These are phyloP conservation scores for Serinus canaria DNA, from an alignment of 2,113 vertebrate species.

Conservation along the genomic window DNA sequence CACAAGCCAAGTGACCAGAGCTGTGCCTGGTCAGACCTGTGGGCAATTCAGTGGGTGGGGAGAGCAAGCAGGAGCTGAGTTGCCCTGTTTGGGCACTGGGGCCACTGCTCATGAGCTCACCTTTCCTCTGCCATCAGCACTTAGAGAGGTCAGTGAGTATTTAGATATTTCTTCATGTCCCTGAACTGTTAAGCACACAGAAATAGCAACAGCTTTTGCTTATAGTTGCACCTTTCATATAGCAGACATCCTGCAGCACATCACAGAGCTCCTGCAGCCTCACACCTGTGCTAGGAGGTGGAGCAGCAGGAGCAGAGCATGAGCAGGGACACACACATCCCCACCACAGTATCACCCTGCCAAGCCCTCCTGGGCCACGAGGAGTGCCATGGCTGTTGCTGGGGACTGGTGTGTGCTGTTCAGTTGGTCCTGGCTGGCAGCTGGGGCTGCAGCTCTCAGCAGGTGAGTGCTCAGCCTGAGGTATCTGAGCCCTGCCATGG, in stretches of 20 bases:
- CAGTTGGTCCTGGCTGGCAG: neutral
- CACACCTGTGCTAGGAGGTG: neutral
- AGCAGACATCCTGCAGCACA: neutral
- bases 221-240: neutral
- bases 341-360: neutral
- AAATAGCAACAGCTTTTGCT: neutral
- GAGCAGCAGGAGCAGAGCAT: neutral
- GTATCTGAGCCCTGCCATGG: neutral
- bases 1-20: neutral
- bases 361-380: neutral
- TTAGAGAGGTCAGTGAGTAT: neutral
- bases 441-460: neutral
- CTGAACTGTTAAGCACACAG: neutral
- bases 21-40: neutral
- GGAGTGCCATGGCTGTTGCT: accelerated
- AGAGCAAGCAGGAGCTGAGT: neutral
- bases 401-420: neutral
- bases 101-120: neutral
- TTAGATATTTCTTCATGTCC: neutral
- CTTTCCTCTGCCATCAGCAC: neutral
- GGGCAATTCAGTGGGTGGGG: neutral
- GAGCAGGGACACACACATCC: neutral
- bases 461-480: neutral
- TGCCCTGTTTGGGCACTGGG: neutral
- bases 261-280: neutral